Conservation (phyloP, 2,797 vertebrate genomes). For the Sebastes trivittatus region DNA sequence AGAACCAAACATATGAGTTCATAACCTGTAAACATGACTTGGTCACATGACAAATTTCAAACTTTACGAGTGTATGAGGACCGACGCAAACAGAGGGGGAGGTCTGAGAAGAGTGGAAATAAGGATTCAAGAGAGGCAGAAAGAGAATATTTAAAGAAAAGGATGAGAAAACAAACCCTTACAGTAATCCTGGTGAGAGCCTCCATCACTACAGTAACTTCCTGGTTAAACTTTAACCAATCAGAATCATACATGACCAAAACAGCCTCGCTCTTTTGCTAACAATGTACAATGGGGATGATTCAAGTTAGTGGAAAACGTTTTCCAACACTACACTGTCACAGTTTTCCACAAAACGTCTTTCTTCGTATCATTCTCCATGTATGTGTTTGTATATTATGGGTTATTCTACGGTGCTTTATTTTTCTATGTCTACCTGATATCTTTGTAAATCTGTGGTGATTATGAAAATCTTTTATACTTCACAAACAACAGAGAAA, state of each 20-base stretch:
- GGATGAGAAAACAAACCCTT: neutral
- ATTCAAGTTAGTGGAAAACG: neutral
- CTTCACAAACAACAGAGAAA: neutral
- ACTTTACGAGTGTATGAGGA: neutral
- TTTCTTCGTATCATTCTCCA: neutral
- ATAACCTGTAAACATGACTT: neutral
- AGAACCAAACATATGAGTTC: neutral
- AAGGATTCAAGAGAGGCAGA: neutral
- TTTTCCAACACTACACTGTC: conserved; percentile 1
- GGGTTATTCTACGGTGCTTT: neutral
- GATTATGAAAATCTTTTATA: conserved; percentile 17
- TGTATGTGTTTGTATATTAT: neutral
- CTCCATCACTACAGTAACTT: neutral
- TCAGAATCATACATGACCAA: neutral
- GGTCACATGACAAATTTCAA: too few relatives aligned
- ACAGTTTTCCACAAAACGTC: neutral
- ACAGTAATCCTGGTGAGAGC: neutral
- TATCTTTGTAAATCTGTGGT: conserved; percentile 7
- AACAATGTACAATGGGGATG: neutral
- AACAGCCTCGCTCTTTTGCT: neutral
- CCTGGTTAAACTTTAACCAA: neutral
- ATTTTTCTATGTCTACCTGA: conserved; percentile 11
- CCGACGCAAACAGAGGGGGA: neutral
- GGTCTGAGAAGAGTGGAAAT: neutral
- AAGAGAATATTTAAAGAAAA: neutral